A percentile compares a stretch with the other conserved stretches of the same genome.
phyloP scores from a whole-genome alignment of 2,888 invertebrate genomes.

The Cancer borealis region DNA sequence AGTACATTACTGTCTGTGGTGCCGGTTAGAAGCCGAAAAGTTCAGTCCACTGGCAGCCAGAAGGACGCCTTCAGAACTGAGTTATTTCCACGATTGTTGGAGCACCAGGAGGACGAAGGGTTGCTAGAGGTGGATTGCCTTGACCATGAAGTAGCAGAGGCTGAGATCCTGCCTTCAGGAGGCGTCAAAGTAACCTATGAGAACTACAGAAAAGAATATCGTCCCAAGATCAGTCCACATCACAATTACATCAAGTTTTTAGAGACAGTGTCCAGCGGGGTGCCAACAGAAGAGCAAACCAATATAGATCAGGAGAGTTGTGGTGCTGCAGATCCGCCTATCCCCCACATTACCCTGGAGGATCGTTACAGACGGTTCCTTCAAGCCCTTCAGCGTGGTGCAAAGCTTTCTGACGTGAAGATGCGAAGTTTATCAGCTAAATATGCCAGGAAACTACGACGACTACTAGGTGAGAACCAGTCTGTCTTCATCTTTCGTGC shows the following conservation, averaged over 20 bases:
- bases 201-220: constrained; percentile 73
- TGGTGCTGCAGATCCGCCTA: not conserved
- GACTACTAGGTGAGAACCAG: constrained; percentile 61
- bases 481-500: not conserved
- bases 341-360: constrained; percentile 36
- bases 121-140: constrained; percentile 44
- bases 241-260: constrained; percentile 74
- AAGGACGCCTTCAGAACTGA: not conserved
- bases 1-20: not conserved
- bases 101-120: constrained; percentile 50
- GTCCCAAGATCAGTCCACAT: constrained; percentile 71
- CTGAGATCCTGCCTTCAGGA: constrained; percentile 72
- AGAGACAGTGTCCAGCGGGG: constrained; percentile 64
- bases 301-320: not conserved
- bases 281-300: not conserved
- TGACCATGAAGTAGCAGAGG: constrained; percentile 75
- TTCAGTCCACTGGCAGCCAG: not conserved
- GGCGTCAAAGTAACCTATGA: constrained; percentile 75
- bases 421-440: constrained; percentile 60
- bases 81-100: not conserved
- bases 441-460: constrained; percentile 57
- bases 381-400: constrained; percentile 43
- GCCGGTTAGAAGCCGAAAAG: not conserved
- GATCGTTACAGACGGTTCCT: constrained; percentile 58
- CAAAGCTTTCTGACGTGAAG: constrained; percentile 40